phyloP scores from a whole-genome alignment of 1,140 invertebrate species.

The Mamestra configurata region DNA sequence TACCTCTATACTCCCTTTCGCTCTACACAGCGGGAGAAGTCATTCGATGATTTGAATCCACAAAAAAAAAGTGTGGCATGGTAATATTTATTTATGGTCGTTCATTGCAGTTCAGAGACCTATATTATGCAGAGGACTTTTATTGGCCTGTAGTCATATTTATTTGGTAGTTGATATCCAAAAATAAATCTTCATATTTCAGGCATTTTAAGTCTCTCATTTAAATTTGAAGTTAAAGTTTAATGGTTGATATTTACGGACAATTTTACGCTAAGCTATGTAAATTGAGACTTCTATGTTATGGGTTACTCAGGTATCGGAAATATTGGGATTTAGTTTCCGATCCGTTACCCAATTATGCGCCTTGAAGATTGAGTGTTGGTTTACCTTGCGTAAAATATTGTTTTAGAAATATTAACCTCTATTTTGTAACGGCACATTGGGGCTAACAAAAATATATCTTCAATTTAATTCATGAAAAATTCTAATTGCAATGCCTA shows the following conservation, averaged over 20 bases:
- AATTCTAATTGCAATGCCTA: background rate
- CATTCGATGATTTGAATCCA: too few species aligned
- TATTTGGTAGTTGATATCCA: too few species aligned
- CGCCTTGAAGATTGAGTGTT: slow-evolving; percentile 12
- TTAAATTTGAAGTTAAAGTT: too few species aligned
- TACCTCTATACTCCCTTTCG: too few species aligned
- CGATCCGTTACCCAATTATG: slow-evolving; percentile 24
- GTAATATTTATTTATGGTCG: too few species aligned
- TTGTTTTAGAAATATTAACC: background rate
- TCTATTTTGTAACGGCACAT: background rate
- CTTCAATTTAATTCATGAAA: background rate
- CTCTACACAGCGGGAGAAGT: too few species aligned
- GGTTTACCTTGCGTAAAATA: background rate
- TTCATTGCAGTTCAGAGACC: too few species aligned
- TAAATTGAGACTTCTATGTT: background rate
- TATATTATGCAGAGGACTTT: too few species aligned
- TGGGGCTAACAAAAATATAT: background rate
- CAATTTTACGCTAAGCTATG: background rate
- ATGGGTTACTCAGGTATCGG: background rate
- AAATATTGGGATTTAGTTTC: slow-evolving; percentile 6
- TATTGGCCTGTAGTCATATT: too few species aligned
- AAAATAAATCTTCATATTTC: too few species aligned
- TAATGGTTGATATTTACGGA: too few species aligned
- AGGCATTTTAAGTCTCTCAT: background rate
- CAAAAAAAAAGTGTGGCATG: too few species aligned